phyloP scores from a whole-genome alignment of 2,888 invertebrate species.

The Rhagonycha fulva region DNA sequence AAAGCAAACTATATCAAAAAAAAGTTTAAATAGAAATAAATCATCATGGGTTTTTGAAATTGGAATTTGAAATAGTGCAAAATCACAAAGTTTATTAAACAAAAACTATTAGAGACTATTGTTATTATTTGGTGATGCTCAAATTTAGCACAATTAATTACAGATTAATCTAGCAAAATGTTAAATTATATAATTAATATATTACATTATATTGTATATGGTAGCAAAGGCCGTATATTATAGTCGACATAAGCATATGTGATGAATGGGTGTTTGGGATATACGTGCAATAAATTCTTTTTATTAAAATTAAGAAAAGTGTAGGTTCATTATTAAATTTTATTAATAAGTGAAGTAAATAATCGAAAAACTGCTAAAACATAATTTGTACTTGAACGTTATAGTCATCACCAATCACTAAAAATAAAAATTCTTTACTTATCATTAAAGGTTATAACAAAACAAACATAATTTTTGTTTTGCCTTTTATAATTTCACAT shows the following conservation, averaged over 20 bases:
- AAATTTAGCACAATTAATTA: conserved; percentile 38
- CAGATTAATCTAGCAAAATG: conserved; percentile 48
- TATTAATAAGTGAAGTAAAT: background rate
- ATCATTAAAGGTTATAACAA: background rate
- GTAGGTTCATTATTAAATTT: background rate
- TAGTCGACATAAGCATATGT: conserved; percentile 55
- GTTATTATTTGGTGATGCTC: conserved; percentile 20
- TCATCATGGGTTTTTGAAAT: background rate
- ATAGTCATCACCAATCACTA: background rate
- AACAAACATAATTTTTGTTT: background rate
- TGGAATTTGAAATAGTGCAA: background rate
- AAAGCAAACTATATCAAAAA: too few relatives aligned
- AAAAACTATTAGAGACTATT: conserved; percentile 7
- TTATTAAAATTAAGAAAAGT: background rate
- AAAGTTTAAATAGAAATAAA: too few relatives aligned
- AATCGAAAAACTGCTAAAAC: background rate
- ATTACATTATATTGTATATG: conserved; percentile 51
- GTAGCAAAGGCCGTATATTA: conserved; percentile 51
- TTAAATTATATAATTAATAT: conserved; percentile 52
- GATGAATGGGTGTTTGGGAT: conserved; percentile 52
- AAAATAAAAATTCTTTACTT: background rate
- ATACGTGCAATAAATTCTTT: conserved; percentile 47
- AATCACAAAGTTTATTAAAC: background rate
- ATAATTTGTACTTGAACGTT: background rate
- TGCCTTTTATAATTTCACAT: background rate